phyloP scores from a whole-genome alignment of 2,888 invertebrate genomes.

The Parelbella ahira region DNA sequence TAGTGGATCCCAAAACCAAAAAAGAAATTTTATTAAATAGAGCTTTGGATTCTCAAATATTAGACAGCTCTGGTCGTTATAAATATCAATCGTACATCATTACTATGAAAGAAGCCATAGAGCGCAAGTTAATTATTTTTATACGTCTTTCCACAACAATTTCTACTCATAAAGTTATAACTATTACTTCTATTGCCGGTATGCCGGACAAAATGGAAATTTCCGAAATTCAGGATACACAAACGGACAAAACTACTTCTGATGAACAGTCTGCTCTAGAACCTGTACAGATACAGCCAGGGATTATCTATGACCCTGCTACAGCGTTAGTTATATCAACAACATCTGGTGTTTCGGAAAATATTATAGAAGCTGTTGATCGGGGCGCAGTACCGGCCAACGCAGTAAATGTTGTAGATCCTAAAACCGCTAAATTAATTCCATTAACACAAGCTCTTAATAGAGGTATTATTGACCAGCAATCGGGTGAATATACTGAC shows the following conservation, averaged over 20 bases:
- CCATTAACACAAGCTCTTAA: constrained; percentile 87
- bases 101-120: constrained; percentile 88
- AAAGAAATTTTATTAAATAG: constrained; percentile 84
- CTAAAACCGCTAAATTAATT: constrained; percentile 83
- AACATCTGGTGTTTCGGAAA: constrained; percentile 84
- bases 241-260: constrained; percentile 32
- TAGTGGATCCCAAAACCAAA: constrained; percentile 87
- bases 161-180: constrained; percentile 82
- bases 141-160: constrained; percentile 70
- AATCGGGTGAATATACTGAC: constrained; percentile 85
- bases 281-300: constrained; percentile 86
- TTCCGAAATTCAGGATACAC: constrained; percentile 66
- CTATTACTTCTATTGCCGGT: constrained; percentile 86
- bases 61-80: constrained; percentile 90
- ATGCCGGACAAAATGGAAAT: constrained; percentile 87
- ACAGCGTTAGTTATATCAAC: constrained; percentile 87
- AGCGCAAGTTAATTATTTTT: constrained; percentile 82
- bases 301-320: constrained; percentile 88
- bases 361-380: constrained; percentile 87
- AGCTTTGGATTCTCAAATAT: constrained; percentile 88
- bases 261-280: constrained; percentile 77
- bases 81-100: constrained; percentile 73
- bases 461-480: constrained; percentile 86
- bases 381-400: constrained; percentile 86
- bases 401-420: constrained; percentile 85